Evolutionary conservation across 2,797 vertebrate species (phyloP).

Genomic region (Gallinago stenura): DNA sequence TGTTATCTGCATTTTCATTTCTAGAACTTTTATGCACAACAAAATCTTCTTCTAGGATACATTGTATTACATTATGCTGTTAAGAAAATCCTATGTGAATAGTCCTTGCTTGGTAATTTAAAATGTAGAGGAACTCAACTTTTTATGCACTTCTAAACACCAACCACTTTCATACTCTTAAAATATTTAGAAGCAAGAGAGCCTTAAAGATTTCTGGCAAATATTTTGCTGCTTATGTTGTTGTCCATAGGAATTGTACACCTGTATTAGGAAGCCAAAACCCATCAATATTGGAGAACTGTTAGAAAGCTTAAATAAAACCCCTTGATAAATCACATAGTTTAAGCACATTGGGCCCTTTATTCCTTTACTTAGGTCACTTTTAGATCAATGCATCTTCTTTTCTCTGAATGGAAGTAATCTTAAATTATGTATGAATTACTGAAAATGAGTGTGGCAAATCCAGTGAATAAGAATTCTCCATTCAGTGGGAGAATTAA

Average conservation of each 20-base stretch:
- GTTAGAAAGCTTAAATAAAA: not conserved
- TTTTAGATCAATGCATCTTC: not conserved
- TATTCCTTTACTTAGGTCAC: not conserved
- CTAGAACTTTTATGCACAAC: slow-evolving; percentile 44
- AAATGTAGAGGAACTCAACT: not conserved
- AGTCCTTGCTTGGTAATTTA: not conserved
- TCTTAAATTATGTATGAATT: not conserved
- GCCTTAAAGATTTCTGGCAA: not conserved
- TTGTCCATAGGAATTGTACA: not conserved
- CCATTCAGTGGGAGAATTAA: not conserved
- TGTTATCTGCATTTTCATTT: slow-evolving; percentile 71
- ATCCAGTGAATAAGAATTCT: not conserved
- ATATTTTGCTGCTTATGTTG: not conserved
- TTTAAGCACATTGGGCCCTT: not conserved
- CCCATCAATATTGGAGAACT: not conserved
- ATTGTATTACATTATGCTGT: not conserved
- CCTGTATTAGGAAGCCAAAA: not conserved
- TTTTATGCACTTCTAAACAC: not conserved
- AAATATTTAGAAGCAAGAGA: not conserved
- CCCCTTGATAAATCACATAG: not conserved
- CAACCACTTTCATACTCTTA: not conserved
- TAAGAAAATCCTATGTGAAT: not conserved
- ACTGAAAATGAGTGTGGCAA: not conserved
- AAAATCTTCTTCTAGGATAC: slow-evolving; percentile 34
- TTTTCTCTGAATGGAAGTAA: not conserved